Base-by-base conservation (phyloP, 2,113 vertebrate species). In the Cochlearius cochlearius region DNA sequence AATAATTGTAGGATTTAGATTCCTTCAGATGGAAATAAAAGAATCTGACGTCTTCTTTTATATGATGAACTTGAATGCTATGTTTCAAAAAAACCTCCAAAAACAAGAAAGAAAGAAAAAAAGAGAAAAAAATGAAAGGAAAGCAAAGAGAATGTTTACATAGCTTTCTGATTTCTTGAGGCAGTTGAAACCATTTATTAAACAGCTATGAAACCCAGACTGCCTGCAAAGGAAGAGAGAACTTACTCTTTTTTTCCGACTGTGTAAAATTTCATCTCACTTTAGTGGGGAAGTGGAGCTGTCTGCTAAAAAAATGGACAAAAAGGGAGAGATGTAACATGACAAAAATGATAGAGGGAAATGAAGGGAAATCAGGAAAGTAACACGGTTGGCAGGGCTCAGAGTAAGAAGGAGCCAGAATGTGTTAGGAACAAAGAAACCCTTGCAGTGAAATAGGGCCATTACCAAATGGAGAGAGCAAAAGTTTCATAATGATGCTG, bases 81-180 rank as follows among this genome's bases (percentile, higher is more conserved):
- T 23, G 2, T 58, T 92, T 60, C 3, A 63, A 78, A 79, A 50
- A 47, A 41, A 2, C 20, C 45, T 9, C 18, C 20, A 16, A 56
- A 41, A 36, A 47, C 15, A 66, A 10, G 15, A 20, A 69, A 78
- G 4, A 12, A n/a, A 62, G 0, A 3, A 15, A 30, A 20, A 59
- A 36, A 19, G 2, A 4, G 1, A 12, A 17, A 20, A 12, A 10
- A 5, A 17, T 9, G 3, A 17, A 38, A 29, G 11, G 18, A 72
- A 49, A 50, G 2, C 2, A 41, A 60, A 69, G 11, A 20, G 22
- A 76, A 56, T 56, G 39, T 77, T 80, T 81, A 27, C 22, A 68
- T 34, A 59, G 11, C 38, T 8, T 34, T 73, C 34, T 47, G 30
- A 58, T 63, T 86, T 86, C 29, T 27, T 74, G n/a, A 73, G 43